phyloP scores from a whole-genome alignment of 2,797 vertebrate species.

The Uromys caudimaculatus region DNA sequence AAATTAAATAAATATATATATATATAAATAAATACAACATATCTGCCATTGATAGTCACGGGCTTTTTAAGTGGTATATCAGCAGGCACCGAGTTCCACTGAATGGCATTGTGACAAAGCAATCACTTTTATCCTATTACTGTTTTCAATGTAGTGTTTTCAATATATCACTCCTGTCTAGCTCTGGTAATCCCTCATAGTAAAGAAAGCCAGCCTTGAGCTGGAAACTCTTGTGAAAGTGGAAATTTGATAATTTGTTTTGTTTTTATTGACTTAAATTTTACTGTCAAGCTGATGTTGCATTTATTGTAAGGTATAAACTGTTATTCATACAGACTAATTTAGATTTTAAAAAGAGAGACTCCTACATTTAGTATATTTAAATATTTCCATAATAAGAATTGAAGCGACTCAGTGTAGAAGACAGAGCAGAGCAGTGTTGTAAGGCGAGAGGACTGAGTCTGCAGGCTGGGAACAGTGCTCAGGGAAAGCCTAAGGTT shows the following conservation, averaged over 20 bases:
- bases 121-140: background rate
- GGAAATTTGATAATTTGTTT: conserved; percentile 16
- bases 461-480: background rate
- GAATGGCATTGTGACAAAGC: background rate
- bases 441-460: background rate
- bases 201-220: conserved; percentile 40
- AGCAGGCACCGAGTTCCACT: background rate
- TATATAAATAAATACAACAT: conserved; percentile 39
- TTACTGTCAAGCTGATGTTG: conserved; percentile 46
- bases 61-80: background rate
- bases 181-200: background rate
- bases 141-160: conserved; percentile 50
- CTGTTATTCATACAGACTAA: conserved; percentile 3
- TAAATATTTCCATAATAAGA: conserved; percentile 62
- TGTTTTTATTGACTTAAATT: conserved; percentile 50
- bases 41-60: background rate
- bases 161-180: background rate
- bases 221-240: background rate
- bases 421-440: background rate
- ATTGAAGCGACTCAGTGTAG: background rate
- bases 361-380: background rate
- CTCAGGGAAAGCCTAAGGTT: conserved; percentile 15
- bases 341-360: conserved; percentile 35
- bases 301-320: conserved; percentile 49
- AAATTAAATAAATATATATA: conserved; percentile 54